Percentiles rank a stretch among this genome's conserved stretches.
phyloP scores from a whole-genome alignment of 1,140 invertebrate species.

The Colletes latitarsis region DNA sequence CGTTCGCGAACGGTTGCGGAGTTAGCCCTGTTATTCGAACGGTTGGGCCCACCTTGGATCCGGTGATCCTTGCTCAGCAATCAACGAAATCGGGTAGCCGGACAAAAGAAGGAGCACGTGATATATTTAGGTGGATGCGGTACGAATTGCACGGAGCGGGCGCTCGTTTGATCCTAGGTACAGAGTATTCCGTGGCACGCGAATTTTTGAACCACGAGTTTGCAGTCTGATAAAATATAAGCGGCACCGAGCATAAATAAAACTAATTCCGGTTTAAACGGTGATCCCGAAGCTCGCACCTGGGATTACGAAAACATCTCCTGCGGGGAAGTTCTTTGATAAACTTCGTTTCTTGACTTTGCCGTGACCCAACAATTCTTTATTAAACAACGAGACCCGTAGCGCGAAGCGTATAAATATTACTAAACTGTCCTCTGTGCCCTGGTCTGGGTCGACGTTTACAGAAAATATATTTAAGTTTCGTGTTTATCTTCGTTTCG shows the following conservation, averaged over 20 bases:
- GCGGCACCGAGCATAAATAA: too few relatives aligned
- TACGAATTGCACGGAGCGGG: too few relatives aligned
- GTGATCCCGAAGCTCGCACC: too few relatives aligned
- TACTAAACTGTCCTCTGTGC: conserved; percentile 26
- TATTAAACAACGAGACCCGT: not conserved
- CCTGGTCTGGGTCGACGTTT: conserved; percentile 24
- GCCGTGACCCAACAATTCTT: not conserved
- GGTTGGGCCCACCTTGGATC: not conserved
- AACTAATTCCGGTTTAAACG: too few relatives aligned
- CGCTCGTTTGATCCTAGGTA: too few relatives aligned
- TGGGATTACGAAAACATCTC: too few relatives aligned
- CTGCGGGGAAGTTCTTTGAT: not conserved
- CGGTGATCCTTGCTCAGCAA: conserved; percentile 4
- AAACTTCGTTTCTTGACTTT: not conserved
- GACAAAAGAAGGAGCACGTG: not conserved
- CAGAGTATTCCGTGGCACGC: too few relatives aligned
- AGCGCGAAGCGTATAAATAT: not conserved
- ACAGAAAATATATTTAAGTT: conserved; percentile 44
- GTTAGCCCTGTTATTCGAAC: conserved; percentile 1
- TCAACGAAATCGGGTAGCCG: not conserved
- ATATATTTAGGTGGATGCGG: not conserved
- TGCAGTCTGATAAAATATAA: too few relatives aligned
- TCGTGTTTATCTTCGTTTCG: conserved; percentile 32
- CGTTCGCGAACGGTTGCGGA: not conserved
- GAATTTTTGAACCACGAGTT: too few relatives aligned